Conservation (phyloP, 1,140 invertebrate genomes). For the Macrotrachela quadricornifera region DNA sequence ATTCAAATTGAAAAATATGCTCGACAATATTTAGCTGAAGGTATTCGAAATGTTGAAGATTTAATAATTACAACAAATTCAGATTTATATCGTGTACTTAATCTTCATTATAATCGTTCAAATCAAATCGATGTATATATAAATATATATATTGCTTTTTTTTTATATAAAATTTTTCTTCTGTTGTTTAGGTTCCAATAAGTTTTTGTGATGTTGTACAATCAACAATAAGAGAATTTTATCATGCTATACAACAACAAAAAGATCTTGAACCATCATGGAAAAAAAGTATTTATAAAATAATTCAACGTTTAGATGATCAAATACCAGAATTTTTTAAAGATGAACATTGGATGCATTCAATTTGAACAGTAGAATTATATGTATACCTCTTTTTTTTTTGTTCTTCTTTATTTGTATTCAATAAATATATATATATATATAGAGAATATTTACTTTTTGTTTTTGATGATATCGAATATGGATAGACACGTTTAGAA, state of each 20-base stretch:
- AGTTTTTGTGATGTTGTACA: constrained; percentile 89
- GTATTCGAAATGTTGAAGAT: constrained; percentile 61
- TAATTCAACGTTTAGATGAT: constrained; percentile 93
- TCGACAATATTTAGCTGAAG: constrained; percentile 83
- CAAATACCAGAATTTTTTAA: constrained; percentile 98
- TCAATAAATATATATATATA: too few relatives aligned
- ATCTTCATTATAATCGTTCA: constrained; percentile 97
- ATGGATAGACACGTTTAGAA: too few relatives aligned
- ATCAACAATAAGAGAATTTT: constrained; percentile 90
- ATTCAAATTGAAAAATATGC: constrained; percentile 99
- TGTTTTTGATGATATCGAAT: too few relatives aligned
- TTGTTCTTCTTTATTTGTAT: too few relatives aligned
- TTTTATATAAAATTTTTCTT: not conserved
- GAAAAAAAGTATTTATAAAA: constrained; percentile 99
- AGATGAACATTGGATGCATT: constrained; percentile 91
- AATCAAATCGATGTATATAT: constrained; percentile 93
- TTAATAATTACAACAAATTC: constrained; percentile 76
- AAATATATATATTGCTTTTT: not conserved
- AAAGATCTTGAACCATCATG: constrained; percentile 94
- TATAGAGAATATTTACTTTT: too few relatives aligned
- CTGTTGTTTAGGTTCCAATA: constrained; percentile 61
- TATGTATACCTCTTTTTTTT: too few relatives aligned
- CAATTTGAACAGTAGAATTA: constrained; percentile 24
- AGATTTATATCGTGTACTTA: constrained; percentile 87
- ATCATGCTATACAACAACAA: constrained; percentile 77